Percentiles rank a stretch among this genome's conserved stretches.
Evolutionary conservation across 2,113 vertebrate species (phyloP).

Genomic region (Apeltes quadracus): DNA sequence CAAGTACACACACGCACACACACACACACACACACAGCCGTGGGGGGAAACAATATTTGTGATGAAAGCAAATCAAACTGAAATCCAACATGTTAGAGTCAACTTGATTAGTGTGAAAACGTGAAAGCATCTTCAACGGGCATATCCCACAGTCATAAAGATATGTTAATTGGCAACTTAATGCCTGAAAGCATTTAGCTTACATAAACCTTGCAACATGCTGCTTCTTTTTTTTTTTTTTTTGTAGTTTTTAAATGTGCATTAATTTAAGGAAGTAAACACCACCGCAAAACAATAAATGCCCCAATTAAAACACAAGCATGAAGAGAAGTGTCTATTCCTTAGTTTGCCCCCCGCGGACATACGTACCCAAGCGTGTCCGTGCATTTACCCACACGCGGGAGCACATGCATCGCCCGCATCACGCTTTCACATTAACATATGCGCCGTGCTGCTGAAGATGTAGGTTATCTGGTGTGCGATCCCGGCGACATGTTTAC

Average conservation of each 20-base stretch:
- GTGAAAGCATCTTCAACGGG: conserved; percentile 76
- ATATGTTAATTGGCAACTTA: conserved; percentile 81
- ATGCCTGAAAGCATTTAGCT: conserved; percentile 78
- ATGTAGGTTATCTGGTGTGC: conserved; percentile 75
- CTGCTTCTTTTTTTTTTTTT: conserved; percentile 56
- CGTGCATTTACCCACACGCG: conserved; percentile 72
- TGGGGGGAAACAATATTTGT: conserved; percentile 76
- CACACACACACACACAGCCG: conserved; percentile 63
- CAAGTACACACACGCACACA: conserved; percentile 64
- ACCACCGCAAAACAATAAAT: conserved; percentile 81
- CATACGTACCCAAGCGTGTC: conserved; percentile 79
- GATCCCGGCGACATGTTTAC: conserved; percentile 68
- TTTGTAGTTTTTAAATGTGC: conserved; percentile 65
- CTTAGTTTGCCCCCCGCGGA: conserved; percentile 72
- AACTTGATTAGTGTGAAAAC: conserved; percentile 82
- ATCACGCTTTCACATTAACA: conserved; percentile 75
- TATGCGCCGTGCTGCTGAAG: conserved; percentile 72
- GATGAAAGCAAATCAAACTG: conserved; percentile 83
- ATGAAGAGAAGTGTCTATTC: conserved; percentile 81
- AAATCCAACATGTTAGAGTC: conserved; percentile 82
- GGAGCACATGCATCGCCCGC: conserved; percentile 73
- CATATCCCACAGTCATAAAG: conserved; percentile 79
- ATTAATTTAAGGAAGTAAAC: conserved; percentile 81
- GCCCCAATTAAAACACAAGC: conserved; percentile 82
- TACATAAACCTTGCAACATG: conserved; percentile 81